Base-by-base conservation (phyloP, 2,797 vertebrate species). In the Sebastes trivittatus region DNA sequence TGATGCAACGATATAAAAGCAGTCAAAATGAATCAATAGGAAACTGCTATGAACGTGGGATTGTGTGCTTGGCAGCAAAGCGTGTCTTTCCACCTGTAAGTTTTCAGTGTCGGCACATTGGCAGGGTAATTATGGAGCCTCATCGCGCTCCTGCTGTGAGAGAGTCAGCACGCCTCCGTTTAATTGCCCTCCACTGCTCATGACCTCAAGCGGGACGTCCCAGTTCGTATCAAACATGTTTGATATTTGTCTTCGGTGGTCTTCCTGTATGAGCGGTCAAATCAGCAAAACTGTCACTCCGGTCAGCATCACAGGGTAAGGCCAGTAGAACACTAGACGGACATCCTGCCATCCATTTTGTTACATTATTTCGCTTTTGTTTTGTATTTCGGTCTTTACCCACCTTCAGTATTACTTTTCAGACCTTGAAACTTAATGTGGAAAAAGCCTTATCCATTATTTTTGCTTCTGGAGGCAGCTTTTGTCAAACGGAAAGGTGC, bases 111-210 rank as follows among this genome's bases (percentile, higher is more conserved):
- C 34, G 46, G 63, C 84, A 71, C 3, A 59, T 85, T 36, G 2
- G 68, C 74, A 9, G 52, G 62, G 89, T 92, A 90, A 91, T 93
- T 92, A 89, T 80, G 64, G 78, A 73, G 78, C 69, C 65, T 88
- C 75, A 60, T 83, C 6, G 29, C 42, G 7, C 46, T 61, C 90
- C 81, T 65, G 81, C 83, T 90, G 87, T 27, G 82, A 77, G 25
- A 59, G 65, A 88, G 78, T 84, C 89, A 93, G 89, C 89, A 87
- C 75, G 84, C 42, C 78, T 85, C 63, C 9, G 3, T 84, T 89
- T 92, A 92, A 93, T 92, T 94, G 88, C 90, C 85, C 85, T 91
- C 63, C 84, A 55, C 55, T 67, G 75, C 75, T 72, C 78, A 87
- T 86, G 92, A 89, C 88, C 92, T 91, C 73, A 30, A 86, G 66